A percentile compares a stretch with the other conserved stretches of the same genome.
Evolutionary conservation across 2,797 vertebrate genomes (phyloP).

Genomic region (Pteronotus mesoamericanus): DNA sequence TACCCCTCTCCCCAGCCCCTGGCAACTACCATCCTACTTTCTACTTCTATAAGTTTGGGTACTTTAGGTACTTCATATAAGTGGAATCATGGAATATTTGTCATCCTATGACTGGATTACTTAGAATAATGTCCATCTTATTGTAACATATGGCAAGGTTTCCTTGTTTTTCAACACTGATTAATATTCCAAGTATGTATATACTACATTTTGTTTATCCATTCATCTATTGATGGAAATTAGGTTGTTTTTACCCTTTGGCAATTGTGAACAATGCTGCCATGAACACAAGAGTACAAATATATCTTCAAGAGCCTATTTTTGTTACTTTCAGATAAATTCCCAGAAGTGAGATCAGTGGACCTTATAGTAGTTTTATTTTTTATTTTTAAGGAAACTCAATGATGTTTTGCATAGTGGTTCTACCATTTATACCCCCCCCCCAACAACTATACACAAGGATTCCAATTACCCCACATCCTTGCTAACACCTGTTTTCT

Average conservation of each 20-base stretch:
- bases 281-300: too few relatives aligned
- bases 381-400: background rate
- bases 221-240: too few relatives aligned
- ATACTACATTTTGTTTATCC: too few relatives aligned
- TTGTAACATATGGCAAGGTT: background rate
- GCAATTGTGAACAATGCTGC: too few relatives aligned
- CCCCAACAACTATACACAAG: too few relatives aligned
- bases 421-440: background rate
- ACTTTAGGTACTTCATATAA: background rate
- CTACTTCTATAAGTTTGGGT: background rate
- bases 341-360: background rate
- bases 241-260: too few relatives aligned
- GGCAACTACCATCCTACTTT: background rate
- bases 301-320: background rate
- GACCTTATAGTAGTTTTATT: background rate
- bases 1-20: background rate
- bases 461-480: too few relatives aligned
- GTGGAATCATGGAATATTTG: background rate
- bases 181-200: background rate
- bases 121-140: background rate
- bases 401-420: background rate
- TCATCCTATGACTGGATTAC: background rate
- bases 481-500: background rate
- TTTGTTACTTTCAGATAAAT: background rate
- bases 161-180: background rate